Base-by-base conservation (phyloP, 1,140 invertebrate genomes). In the Anoplolepis gracilipes region DNA sequence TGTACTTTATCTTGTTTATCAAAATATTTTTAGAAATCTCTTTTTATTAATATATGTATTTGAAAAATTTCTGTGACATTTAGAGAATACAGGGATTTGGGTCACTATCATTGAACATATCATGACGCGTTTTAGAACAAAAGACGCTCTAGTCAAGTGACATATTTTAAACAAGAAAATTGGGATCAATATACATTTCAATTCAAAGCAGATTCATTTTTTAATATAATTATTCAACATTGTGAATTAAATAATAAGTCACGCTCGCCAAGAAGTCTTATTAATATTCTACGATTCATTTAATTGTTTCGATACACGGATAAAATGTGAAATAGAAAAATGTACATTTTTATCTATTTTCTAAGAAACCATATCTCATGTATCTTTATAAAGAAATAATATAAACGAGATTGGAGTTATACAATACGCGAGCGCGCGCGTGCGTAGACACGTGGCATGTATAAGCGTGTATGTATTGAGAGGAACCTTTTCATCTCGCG, bases 351-450 rank as follows among this genome's bases (percentile, higher is more conserved):
- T 59, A n/a, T 19, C 22, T 19, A 33, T 19, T 39, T 25, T n/a
- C n/a, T 4, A 22, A 39, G 4, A 79, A 42, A 13, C 13, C n/a
- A 1, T 7, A 4, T 69, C 55, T 39, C 55, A 13, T 2, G 25
- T 79, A 16, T 57, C 30, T 33, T 67, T 22, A 0, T 57, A 79
- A 79, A 57, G 22, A 79, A 77, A 79, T 67, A 67, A 78, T 55
- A 39, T 78, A 19, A 1, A 1, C 36, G 25, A 65, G 13, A 39
- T 8, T 8, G 2, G 42, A 1, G 8, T 69, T 79, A 49, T 33
- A 79, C 76, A 79, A n/a, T n/a, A 79, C 62, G 16, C 22, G 7
- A 2, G 46, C 25, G 36, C 11, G 1, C 49, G 46, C 19, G 13
- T 57, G 22, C 7, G 28, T 49, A 64, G 1, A 10, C 62, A 85